Evolutionary conservation across 2,113 vertebrate species (phyloP), one percentile per base, ranked within the genome.

Genomic region (Neotoma lepida): DNA sequence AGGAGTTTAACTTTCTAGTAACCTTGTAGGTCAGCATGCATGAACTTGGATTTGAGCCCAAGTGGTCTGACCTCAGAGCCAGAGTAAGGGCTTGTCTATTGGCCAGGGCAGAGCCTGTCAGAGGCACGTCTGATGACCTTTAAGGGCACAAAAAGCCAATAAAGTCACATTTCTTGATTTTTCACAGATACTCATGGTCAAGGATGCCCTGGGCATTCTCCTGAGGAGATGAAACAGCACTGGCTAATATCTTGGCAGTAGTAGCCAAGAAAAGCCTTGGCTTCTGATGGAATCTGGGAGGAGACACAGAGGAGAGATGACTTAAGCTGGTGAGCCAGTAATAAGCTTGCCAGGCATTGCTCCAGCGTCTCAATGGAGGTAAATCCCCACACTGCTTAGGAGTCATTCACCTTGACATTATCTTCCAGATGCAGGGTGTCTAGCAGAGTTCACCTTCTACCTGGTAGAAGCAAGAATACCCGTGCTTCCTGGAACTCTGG

Each of bases 31-130:
- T 88, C 10, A 51, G 46, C 22, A 8, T 39, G 56, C 28, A 68
- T 26, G 51, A 95, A 41, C 76, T 80, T 74, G 63, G 44, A 85
- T 68, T 94, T 81, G n/a, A 96, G 30, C 39, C 35, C 22, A 73
- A 33, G 54, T 24, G 41, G 22, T 51, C 44, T 61, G n/a, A 82
- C 61, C 30, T 66, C 33, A 28, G 71, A 91, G 54, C 9, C 68
- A 81, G 56, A 44, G 18, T 63, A 41, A 88, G 2, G 12, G 33
- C 10, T 30, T 85, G 20, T 20, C 41, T n/a, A 33, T 12, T 35
- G 17, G 6, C 51, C 74, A 82, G 15, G 51, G 61, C 26, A 91
- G 41, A 58, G 30, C 9, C 20, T 71, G 51, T 44, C 3, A 17
- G 63, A 22, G 35, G 12, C 56, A 17, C 39, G 15, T 26, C 39